Evolutionary conservation across 2,888 invertebrate species (phyloP), one percentile per base, ranked within the genome.

Genomic region (Diachrysia chrysitis): DNA sequence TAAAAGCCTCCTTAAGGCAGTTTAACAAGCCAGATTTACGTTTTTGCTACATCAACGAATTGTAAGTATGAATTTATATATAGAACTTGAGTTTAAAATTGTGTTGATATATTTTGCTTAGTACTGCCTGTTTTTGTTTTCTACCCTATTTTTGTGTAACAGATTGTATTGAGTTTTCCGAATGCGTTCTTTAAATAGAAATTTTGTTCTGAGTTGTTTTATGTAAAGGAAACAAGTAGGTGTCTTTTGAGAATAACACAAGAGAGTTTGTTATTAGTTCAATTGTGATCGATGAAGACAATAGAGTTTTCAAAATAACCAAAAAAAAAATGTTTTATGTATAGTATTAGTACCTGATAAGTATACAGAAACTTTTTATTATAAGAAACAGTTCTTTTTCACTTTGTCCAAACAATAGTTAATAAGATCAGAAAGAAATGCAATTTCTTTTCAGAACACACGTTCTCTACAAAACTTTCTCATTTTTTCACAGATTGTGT

Each of bases 401-500:
- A 5, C 48, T 21, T 19, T 12, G n/a, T 46, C 37, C 17, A 32
- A 29, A 55, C 55, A 55, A 29, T 32, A 17, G 7, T 16, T 23
- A 56, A 53, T 48, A 56, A 68, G 12, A 67, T 67, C 58, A 59
- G 42, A 56, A 56, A 58, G 32, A 23, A 60, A 53, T 59, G 48
- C 42, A 61, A 58, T 62, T 66, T 76, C 32, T 48, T 70, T 54
- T 58, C 2, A 68, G 69, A 73, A 68, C 59, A 59, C 55, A 64
- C 54, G 65, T 71, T 71, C 60, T 16, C 53, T 23, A 59, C 6
- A 42, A 71, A 78, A 70, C 70, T 78, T 69, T 66, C 37, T 23
- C 29, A 68, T 66, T 70, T 67, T 42, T 76, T 68, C 46, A 25
- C 68, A 73, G 79, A 74, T 71, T 71, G 73, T 69, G 79, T 68